Conservation (phyloP, 1,140 invertebrate species). For the Oreohelix idahoensis region DNA sequence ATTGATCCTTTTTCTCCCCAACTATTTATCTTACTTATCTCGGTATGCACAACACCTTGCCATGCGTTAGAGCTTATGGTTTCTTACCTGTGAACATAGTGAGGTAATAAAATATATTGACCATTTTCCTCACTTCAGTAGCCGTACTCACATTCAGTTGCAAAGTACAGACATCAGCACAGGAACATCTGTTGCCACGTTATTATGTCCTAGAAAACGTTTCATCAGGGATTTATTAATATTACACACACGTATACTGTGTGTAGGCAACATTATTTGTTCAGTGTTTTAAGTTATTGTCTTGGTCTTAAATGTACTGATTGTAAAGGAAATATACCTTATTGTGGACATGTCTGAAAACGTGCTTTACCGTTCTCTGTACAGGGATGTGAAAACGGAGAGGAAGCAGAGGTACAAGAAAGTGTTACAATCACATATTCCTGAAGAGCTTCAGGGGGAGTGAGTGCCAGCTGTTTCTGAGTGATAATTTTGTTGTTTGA, state of each 20-base stretch:
- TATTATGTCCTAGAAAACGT: too few species aligned
- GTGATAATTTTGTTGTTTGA: neutral
- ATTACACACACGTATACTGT: too few species aligned
- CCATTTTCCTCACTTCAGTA: neutral
- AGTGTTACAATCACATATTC: slow-evolving; percentile 59
- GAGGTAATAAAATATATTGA: neutral
- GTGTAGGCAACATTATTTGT: too few species aligned
- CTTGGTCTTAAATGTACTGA: too few species aligned
- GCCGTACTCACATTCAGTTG: neutral
- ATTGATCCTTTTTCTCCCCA: neutral
- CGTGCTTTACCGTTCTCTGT: neutral
- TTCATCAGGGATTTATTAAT: too few species aligned
- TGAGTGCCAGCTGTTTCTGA: slow-evolving; percentile 41
- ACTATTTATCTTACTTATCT: neutral
- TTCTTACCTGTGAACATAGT: neutral
- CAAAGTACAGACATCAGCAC: neutral
- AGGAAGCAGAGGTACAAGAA: slow-evolving; percentile 58
- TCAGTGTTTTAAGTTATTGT: too few species aligned
- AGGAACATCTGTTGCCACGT: neutral
- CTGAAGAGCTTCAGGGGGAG: slow-evolving; percentile 64
- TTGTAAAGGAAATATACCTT: neutral
- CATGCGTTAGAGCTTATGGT: neutral
- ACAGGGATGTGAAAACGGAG: slow-evolving; percentile 60
- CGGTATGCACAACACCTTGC: neutral
- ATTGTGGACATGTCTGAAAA: slow-evolving; percentile 4